Base-by-base conservation (phyloP, 2,113 vertebrate genomes). In the Seriola aureovittata region DNA sequence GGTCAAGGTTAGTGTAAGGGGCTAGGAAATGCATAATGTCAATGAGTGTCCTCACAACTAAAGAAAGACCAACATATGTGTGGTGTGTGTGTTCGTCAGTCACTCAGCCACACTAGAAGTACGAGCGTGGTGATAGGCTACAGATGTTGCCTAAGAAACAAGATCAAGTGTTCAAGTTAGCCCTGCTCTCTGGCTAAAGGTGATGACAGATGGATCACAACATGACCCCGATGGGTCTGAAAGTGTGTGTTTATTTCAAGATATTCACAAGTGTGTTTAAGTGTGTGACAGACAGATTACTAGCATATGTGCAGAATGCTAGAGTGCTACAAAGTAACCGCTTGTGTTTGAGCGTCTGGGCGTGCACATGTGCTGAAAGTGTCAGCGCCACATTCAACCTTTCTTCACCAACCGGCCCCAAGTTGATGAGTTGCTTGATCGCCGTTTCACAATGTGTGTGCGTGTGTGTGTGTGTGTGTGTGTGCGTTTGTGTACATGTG, bases 181-280 rank as follows among this genome's bases (percentile, higher is more conserved):
- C 50, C 46, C 88, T 79, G 29, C 59, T 75, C 84, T 86, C 58
- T 62, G 69, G 84, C 75, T 71, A 64, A 81, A 91, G 90, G 88
- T 90, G 90, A 80, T 60, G 87, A 91, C 91, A 92, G 85, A 81
- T 75, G 83, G 79, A 84, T 89, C 77, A 86, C 90, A 87, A 86
- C 81, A 85, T 12, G 36, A 40, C 46, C 75, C 80, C 76, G 57
- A 34, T 62, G 84, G 79, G 34, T 68, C 78, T 62, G n/a, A 69
- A 86, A 85, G 74, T 36, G 57, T 52, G 73, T 57, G 79, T 71
- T 85, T 81, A 64, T 87, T 89, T 82, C 29, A 62, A 85, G 83
- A 80, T 48, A 57, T 84, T 81, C 60, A 71, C 74, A 44, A 80
- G 69, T 29, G 72, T 71, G 79, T 85, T 73, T 25, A 69, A 81